Evolutionary conservation across 2,888 invertebrate genomes (phyloP).

Genomic region (Mythimna albipuncta): DNA sequence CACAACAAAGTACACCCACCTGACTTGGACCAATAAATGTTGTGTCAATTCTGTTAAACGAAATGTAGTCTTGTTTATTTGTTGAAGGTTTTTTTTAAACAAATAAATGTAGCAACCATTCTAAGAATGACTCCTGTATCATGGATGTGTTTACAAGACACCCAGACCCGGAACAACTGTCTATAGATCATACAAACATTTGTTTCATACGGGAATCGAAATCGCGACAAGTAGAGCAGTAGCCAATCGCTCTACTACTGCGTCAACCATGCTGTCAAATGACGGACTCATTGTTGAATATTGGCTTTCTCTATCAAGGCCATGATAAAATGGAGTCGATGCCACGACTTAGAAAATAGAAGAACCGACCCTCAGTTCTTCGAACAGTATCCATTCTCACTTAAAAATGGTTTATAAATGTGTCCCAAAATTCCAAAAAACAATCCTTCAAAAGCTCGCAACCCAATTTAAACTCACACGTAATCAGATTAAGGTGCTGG

Average conservation of each 20-base stretch:
- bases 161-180: no score
- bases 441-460: constrained; percentile 31
- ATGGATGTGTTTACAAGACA: no score
- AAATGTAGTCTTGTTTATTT: neutral
- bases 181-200: no score
- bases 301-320: constrained; percentile 25
- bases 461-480: constrained; percentile 56
- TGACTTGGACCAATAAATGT: neutral
- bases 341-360: constrained; percentile 27
- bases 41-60: neutral
- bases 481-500: constrained; percentile 57
- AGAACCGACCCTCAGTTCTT: no score
- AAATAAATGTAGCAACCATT: no score
- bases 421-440: constrained; percentile 13
- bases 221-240: no score
- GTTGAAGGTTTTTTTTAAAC: neutral
- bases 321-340: constrained; percentile 37
- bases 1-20: no score
- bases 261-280: no score
- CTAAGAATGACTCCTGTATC: no score
- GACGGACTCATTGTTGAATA: constrained; percentile 16
- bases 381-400: no score
- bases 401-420: constrained; percentile 9
- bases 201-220: no score
- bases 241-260: no score